phyloP scores from a whole-genome alignment of 2,113 vertebrate genomes.

The Hipposideros armiger region DNA sequence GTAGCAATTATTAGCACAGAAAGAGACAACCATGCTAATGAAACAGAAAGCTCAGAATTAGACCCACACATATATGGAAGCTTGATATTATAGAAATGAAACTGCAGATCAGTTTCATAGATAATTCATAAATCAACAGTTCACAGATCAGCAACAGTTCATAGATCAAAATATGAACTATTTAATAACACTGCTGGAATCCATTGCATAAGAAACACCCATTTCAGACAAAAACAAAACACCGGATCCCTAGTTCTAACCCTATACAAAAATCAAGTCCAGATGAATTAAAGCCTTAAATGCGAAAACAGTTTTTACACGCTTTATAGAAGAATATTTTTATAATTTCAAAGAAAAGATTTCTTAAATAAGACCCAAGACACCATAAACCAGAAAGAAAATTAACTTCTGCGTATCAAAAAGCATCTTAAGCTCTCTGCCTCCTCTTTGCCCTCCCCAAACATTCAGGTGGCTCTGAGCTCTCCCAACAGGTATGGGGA shows the following conservation, averaged over 20 bases:
- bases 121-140: not conserved
- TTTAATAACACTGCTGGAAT: not conserved
- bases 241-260: not conserved
- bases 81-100: not conserved
- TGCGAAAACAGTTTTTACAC: conserved; percentile 6
- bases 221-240: not conserved
- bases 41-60: not conserved
- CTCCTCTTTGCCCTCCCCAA: not conserved
- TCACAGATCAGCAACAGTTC: not conserved
- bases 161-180: not conserved
- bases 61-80: not conserved
- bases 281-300: conserved; percentile 11
- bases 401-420: not conserved
- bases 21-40: not conserved
- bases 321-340: not conserved
- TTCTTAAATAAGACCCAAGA: not conserved
- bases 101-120: not conserved
- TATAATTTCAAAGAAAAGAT: conserved; percentile 21
- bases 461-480: not conserved
- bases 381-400: not conserved
- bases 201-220: not conserved
- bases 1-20: not conserved
- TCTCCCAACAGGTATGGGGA: too few species aligned
- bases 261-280: not conserved
- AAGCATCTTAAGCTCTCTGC: not conserved